phyloP scores from a whole-genome alignment of 2,113 vertebrate species.

The Ramphastos sulfuratus region DNA sequence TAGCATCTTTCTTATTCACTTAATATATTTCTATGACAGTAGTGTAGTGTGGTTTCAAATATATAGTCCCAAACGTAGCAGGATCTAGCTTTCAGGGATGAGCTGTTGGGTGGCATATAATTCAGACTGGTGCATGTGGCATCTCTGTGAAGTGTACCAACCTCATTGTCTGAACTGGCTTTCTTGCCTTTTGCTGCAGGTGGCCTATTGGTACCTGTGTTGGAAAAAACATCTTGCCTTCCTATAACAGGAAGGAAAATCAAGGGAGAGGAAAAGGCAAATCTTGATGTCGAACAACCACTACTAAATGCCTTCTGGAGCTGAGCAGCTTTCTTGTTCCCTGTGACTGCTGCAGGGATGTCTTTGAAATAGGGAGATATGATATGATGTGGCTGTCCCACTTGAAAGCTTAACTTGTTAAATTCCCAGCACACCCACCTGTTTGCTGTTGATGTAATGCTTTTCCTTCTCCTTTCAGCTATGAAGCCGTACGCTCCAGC shows the following conservation, averaged over 20 bases:
- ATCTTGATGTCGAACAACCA: rapidly evolving
- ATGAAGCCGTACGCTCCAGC: conserved; percentile 84
- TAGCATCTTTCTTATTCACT: not conserved
- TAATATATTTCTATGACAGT: not conserved
- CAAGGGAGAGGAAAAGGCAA: not conserved
- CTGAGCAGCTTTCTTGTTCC: not conserved
- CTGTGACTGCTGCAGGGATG: rapidly evolving
- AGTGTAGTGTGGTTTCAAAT: not conserved
- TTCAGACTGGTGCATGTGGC: rapidly evolving
- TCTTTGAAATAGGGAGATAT: not conserved
- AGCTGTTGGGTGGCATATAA: not conserved
- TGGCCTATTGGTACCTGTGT: rapidly evolving
- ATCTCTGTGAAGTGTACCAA: not conserved
- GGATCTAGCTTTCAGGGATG: not conserved
- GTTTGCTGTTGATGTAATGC: conserved; percentile 34
- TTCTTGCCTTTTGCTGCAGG: not conserved
- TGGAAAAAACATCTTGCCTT: not conserved
- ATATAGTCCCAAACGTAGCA: not conserved
- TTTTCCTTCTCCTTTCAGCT: conserved; percentile 77
- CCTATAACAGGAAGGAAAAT: not conserved
- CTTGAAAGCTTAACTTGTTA: not conserved
- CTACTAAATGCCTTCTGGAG: not conserved
- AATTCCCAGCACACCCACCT: not conserved
- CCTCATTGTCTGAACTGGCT: not conserved
- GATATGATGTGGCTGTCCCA: no score